Evolutionary conservation across 1,140 invertebrate genomes (phyloP), one percentile per base, ranked within the genome.

Genomic region (Lordiphosa stackelbergi): DNA sequence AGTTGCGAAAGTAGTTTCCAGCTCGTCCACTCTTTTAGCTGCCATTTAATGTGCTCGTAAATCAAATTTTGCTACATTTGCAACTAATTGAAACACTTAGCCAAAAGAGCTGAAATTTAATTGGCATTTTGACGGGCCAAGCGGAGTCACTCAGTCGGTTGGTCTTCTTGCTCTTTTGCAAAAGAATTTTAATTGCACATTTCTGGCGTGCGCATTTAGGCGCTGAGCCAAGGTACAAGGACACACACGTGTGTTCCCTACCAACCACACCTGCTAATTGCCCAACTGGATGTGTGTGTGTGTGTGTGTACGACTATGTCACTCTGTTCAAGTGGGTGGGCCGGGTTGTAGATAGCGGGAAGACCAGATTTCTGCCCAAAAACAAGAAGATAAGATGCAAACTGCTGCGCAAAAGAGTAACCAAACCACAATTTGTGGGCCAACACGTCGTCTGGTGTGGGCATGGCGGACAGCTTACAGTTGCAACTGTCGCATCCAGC

Each of bases 101-200:
- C 53, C 10, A 9, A 5, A 10, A 28, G 35, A 28, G 31, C 5
- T 36, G 36, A 22, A 34, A 37, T 19, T 41, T 63, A 64, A 60
- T 64, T 54, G 57, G 52, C 36, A 40, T 46, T 59, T 31, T 28
- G 24, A 13, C 34, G 24, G 16, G 40, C 9, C 40, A 34, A 46
- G 11, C 24, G 42, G 22, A 24, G 43, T 12, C 43, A 6, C 43
- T 45, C 28, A 28, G 9, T n/a, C 10, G 7, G 28, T 36, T 13
- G 4, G 24, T 19, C 19, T 22, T 41, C 22, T 24, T 31, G 19
- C 45, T 16, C 1, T 19, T 35, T 8, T 37, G 48, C 16, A n/a
- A 64, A 37, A 46, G 22, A 47, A 48, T 53, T 68, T 60, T 68
- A 58, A 68, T 69, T 68, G 65, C 64, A 53, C 24, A 60, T 49